Percentiles rank a stretch among this genome's conserved stretches.
phyloP scores from a whole-genome alignment of 2,797 vertebrate genomes.

The Amniataba percoides region DNA sequence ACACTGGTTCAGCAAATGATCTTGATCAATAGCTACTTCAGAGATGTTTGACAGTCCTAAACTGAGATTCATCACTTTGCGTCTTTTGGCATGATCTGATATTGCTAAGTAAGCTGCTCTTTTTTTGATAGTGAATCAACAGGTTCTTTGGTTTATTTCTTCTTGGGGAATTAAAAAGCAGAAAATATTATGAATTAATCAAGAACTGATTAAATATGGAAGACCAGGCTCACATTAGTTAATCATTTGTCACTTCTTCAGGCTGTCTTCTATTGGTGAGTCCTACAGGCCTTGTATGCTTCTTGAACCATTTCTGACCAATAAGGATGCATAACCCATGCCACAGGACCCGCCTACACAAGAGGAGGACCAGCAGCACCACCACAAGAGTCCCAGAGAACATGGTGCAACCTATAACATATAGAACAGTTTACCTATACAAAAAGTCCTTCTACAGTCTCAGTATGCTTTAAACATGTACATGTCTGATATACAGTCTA shows the following conservation, averaged over 20 bases:
- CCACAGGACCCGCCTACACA: conserved; percentile 87
- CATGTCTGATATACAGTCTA: neutral
- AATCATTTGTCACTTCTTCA: conserved; percentile 5
- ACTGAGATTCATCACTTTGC: neutral
- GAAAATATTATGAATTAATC: neutral
- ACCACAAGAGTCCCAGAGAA: conserved; percentile 84
- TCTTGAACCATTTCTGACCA: conserved; percentile 80
- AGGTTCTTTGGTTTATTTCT: neutral
- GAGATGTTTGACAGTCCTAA: neutral
- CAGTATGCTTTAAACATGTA: neutral
- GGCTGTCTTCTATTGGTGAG: neutral
- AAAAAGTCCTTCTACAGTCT: neutral
- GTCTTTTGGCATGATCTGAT: too few relatives aligned
- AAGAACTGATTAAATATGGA: neutral
- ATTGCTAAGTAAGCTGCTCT: neutral
- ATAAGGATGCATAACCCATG: conserved; percentile 84
- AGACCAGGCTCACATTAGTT: neutral
- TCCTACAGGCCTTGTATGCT: conserved; percentile 55
- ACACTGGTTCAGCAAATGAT: neutral
- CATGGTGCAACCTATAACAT: conserved; percentile 73
- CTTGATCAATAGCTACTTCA: neutral
- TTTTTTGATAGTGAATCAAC: neutral
- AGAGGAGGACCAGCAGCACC: conserved; percentile 83
- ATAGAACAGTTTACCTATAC: neutral
- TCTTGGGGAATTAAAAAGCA: neutral